Evolutionary conservation across 92 coral and sea anemone species (phyloP).

Genomic region (Palythoa caribaeorum): DNA sequence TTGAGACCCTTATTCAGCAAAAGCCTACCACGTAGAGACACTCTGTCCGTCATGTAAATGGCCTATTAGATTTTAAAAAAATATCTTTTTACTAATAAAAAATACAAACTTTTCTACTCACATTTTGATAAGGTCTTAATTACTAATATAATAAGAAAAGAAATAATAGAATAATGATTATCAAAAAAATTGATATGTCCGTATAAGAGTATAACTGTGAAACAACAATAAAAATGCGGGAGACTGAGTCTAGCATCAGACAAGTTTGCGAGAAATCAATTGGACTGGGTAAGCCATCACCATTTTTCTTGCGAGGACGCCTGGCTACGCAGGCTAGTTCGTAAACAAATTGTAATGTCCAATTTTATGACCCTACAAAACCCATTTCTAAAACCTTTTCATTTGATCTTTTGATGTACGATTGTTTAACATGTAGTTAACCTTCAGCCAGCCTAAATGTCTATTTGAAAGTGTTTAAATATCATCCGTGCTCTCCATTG

Average conservation of each 20-base stretch:
- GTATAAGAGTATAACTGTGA: neutral
- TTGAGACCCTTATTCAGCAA: neutral
- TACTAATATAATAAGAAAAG: neutral
- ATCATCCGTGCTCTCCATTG: neutral
- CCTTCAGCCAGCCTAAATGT: neutral
- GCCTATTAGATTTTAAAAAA: neutral
- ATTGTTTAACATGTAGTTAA: conserved; percentile 1
- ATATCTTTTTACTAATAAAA: neutral
- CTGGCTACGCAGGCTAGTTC: no score
- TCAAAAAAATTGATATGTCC: neutral
- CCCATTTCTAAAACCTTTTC: no score
- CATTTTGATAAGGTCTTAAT: conserved; percentile 1
- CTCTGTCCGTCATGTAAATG: neutral
- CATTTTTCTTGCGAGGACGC: neutral
- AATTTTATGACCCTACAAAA: no score
- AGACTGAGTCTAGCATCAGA: conserved; percentile 9
- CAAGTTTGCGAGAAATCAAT: neutral
- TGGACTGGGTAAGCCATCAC: neutral
- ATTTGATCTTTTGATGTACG: neutral
- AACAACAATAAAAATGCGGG: conserved; percentile 1
- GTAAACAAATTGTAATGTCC: neutral
- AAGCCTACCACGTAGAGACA: neutral
- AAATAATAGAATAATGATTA: neutral
- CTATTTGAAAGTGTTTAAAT: neutral
- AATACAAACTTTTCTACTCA: neutral